Evolutionary conservation across 1,140 invertebrate genomes (phyloP).

Genomic region (Bombus affinis): DNA sequence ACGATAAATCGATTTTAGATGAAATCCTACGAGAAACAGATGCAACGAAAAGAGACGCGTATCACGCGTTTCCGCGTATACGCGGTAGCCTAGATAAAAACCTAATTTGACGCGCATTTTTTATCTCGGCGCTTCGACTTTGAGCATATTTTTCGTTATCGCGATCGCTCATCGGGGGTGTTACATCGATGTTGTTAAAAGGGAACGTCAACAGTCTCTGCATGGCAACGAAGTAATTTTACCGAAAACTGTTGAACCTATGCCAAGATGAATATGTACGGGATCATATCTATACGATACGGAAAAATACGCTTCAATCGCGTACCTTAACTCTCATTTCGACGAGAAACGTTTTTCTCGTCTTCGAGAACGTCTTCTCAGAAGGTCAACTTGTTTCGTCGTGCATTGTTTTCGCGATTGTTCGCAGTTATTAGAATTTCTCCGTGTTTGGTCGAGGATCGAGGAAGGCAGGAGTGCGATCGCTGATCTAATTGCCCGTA

Average conservation of each 20-base stretch:
- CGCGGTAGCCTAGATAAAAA: not conserved
- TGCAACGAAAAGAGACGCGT: not conserved
- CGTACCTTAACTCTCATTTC: not conserved
- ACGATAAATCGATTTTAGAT: constrained; percentile 15
- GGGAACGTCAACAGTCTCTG: not conserved
- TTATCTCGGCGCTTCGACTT: not conserved
- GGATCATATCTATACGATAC: not conserved
- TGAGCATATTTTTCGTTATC: constrained; percentile 1
- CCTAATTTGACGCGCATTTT: not conserved
- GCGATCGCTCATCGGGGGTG: not conserved
- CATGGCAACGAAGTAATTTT: not conserved
- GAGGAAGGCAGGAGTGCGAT: constrained; percentile 21
- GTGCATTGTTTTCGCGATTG: not conserved
- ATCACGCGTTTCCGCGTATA: not conserved
- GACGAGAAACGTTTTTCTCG: not conserved
- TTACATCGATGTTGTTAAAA: not conserved
- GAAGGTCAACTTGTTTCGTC: not conserved
- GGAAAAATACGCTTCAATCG: not conserved
- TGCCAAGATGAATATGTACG: not conserved
- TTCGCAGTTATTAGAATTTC: not conserved
- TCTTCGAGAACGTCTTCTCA: not conserved
- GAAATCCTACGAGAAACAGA: constrained; percentile 21
- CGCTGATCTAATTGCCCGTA: constrained; percentile 44
- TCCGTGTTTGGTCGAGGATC: not conserved
- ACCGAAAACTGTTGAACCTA: not conserved